These are phyloP conservation scores for Seira sanloemensis DNA, from an alignment of 2,888 invertebrate species.

Conservation along the genomic window DNA sequence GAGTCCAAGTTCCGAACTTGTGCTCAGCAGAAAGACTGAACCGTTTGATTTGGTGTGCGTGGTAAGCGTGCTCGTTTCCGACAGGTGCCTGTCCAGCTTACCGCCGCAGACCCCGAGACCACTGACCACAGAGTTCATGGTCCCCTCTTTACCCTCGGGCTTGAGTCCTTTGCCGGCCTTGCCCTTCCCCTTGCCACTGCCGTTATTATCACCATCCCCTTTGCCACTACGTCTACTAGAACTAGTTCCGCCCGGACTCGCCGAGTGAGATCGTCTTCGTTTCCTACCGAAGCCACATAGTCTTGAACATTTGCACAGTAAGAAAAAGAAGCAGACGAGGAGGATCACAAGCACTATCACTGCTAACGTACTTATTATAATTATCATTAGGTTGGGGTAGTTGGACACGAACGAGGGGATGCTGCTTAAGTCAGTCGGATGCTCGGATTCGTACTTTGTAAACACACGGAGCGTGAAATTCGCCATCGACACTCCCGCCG, in stretches of 20 bases:
- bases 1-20: conserved; percentile 71
- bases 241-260: conserved; percentile 39
- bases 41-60: conserved; percentile 73
- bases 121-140: conserved; percentile 62
- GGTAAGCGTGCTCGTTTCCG: conserved; percentile 72
- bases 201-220: conserved; percentile 55
- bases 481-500: conserved; percentile 86
- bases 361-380: conserved; percentile 70
- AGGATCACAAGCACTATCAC: conserved; percentile 78
- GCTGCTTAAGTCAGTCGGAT: conserved; percentile 58
- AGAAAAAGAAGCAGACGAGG: conserved; percentile 81
- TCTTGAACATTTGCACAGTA: conserved; percentile 76
- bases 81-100: conserved; percentile 71
- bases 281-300: conserved; percentile 63
- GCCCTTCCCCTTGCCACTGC: conserved; percentile 49
- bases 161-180: conserved; percentile 40
- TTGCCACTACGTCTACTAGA: conserved; percentile 49
- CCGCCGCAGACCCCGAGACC: conserved; percentile 64
- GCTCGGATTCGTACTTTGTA: conserved; percentile 69
- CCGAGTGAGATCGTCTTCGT: conserved; percentile 40
- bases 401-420: conserved; percentile 69
- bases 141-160: conserved; percentile 58
- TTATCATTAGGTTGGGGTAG: conserved; percentile 71
- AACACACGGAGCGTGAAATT: conserved; percentile 84
- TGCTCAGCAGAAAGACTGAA: conserved; percentile 73